Evolutionary conservation across 2,888 invertebrate species (phyloP).

Genomic region (Chymomyza procnemis): DNA sequence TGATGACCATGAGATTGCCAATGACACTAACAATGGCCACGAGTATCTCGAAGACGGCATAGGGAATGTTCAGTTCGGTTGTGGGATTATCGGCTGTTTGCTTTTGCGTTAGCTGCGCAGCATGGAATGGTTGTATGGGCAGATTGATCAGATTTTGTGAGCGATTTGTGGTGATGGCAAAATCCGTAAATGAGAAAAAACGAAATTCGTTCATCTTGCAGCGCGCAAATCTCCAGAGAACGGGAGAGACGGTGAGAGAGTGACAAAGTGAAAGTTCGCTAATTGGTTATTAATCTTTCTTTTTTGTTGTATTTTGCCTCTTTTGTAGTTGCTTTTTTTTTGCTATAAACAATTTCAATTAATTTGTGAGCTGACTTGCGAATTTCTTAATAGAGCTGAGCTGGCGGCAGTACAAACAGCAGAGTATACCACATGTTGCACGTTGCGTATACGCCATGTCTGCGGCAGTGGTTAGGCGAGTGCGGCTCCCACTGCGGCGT

Average conservation of each 20-base stretch:
- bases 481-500: conserved; percentile 7
- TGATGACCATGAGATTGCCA: conserved; percentile 92
- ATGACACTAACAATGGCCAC: conserved; percentile 90
- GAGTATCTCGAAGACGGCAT: conserved; percentile 88
- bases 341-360: conserved; percentile 42
- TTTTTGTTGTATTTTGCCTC: not conserved
- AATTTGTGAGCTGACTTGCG: conserved; percentile 42
- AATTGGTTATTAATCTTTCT: not conserved
- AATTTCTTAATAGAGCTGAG: conserved; percentile 47
- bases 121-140: conserved; percentile 66
- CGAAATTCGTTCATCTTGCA: conserved; percentile 75
- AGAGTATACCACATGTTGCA: conserved; percentile 38
- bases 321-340: conserved; percentile 9
- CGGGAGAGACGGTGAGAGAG: not conserved
- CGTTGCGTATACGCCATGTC: conserved; percentile 62
- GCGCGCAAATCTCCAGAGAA: not conserved
- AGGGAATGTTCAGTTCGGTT: conserved; percentile 85
- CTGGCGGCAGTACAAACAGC: conserved; percentile 26
- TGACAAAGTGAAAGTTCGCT: not conserved
- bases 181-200: conserved; percentile 74
- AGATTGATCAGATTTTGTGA: conserved; percentile 66
- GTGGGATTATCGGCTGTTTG: conserved; percentile 66
- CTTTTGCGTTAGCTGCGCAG: conserved; percentile 45
- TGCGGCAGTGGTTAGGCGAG: not conserved
- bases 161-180: conserved; percentile 58